Conservation (phyloP, 1,140 invertebrate genomes). For the Microplitis demolitor region DNA sequence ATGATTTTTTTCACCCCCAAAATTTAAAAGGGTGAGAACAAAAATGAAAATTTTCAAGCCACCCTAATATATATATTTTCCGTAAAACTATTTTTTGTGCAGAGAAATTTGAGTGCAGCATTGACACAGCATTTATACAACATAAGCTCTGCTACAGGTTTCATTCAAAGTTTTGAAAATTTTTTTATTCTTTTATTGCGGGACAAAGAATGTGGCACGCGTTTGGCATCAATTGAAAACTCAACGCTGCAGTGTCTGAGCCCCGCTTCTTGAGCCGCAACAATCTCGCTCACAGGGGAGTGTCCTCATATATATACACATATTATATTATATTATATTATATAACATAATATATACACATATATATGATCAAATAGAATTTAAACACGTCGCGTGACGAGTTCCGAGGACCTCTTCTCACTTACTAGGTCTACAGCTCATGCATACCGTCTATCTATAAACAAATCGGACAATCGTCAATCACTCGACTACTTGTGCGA, state of each 20-base stretch:
- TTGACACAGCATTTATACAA: background rate
- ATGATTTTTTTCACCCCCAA: no score
- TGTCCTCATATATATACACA: background rate
- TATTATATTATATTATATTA: background rate
- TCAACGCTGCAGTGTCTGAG: background rate
- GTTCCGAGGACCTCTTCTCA: conserved; percentile 7
- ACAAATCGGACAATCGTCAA: conserved; percentile 51
- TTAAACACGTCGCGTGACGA: conserved; percentile 29
- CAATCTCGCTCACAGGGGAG: conserved; percentile 10
- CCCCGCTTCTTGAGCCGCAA: conserved; percentile 1
- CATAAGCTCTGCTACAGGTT: conserved; percentile 9
- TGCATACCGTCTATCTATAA: conserved; percentile 38
- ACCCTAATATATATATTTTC: no score
- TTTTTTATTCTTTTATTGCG: conserved; percentile 5
- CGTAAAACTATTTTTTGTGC: no score
- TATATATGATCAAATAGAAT: conserved; percentile 23
- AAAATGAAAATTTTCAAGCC: no score
- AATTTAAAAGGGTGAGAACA: no score
- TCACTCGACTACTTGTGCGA: conserved; percentile 30
- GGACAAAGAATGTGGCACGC: conserved; percentile 21
- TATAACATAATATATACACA: background rate
- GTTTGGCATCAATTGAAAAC: conserved; percentile 27
- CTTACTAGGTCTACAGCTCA: background rate
- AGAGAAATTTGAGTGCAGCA: no score
- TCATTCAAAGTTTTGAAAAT: conserved; percentile 17